phyloP scores from a whole-genome alignment of 2,888 invertebrate genomes.

The Brachyopa scutellaris region DNA sequence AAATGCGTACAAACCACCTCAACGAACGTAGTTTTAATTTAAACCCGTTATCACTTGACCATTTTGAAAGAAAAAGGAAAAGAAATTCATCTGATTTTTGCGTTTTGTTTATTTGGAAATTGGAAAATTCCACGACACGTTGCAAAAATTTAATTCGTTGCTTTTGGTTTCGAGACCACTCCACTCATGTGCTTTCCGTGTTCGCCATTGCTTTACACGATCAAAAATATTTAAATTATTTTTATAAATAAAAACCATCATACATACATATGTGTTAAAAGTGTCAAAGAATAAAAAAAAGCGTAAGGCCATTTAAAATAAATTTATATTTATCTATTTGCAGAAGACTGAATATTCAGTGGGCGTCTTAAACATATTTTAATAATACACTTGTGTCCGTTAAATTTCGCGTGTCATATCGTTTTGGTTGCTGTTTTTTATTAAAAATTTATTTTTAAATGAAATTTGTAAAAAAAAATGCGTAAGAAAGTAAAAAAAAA shows the following conservation, averaged over 20 bases:
- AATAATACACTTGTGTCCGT: slow-evolving; percentile 15
- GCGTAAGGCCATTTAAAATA: slow-evolving; percentile 29
- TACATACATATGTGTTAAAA: slow-evolving; percentile 21
- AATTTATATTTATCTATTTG: slow-evolving; percentile 33
- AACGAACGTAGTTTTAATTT: too few species aligned
- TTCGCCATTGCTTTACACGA: not conserved
- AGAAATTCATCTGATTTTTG: not conserved
- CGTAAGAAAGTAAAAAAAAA: not conserved
- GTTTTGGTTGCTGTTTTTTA: not conserved
- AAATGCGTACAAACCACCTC: too few species aligned
- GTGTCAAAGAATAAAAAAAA: not conserved
- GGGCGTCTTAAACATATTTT: slow-evolving; percentile 35
- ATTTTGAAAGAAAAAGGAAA: not conserved
- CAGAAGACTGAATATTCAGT: slow-evolving; percentile 30
- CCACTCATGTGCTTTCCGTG: not conserved
- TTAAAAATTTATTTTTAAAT: slow-evolving; percentile 35
- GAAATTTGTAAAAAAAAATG: not conserved
- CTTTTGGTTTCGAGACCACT: not conserved
- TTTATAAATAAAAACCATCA: slow-evolving; percentile 21
- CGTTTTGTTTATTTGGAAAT: slow-evolving; percentile 13
- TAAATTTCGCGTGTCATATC: not conserved
- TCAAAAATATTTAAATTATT: slow-evolving; percentile 15
- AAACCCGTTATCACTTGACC: slow-evolving; percentile 1
- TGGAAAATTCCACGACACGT: slow-evolving; percentile 20
- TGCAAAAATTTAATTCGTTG: slow-evolving; percentile 5